Percentiles rank a stretch among this genome's conserved stretches.
These are phyloP conservation scores for Melanostigma gelatinosum DNA, from an alignment of 2,113 vertebrate genomes.

Conservation along the genomic window DNA sequence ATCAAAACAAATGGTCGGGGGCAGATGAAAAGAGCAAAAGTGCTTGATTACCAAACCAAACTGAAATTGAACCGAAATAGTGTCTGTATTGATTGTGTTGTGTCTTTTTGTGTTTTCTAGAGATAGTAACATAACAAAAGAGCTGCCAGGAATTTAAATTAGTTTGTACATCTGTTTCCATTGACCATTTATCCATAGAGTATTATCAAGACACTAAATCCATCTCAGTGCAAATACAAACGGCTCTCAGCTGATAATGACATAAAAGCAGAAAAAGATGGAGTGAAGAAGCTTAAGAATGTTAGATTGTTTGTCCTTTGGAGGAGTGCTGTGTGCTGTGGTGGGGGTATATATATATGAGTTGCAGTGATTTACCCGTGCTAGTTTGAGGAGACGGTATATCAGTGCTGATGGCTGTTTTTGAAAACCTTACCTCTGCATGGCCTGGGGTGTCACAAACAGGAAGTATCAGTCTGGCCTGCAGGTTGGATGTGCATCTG, in stretches of 20 bases:
- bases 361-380: slow-evolving; percentile 1
- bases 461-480: slow-evolving; percentile 10
- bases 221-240: slow-evolving; percentile 26
- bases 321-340: neutral
- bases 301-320: neutral
- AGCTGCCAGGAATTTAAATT: neutral
- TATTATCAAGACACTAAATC: slow-evolving; percentile 1
- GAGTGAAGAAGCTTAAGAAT: neutral
- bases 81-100: neutral
- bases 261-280: slow-evolving; percentile 27
- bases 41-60: neutral
- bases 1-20: neutral
- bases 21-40: slow-evolving; percentile 3
- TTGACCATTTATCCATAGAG: neutral
- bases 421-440: slow-evolving; percentile 23
- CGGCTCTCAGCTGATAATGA: slow-evolving; percentile 2
- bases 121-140: slow-evolving; percentile 11
- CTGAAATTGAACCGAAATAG: neutral
- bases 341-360: neutral
- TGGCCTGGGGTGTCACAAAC: slow-evolving; percentile 15
- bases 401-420: neutral
- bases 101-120: neutral
- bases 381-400: neutral
- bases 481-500: neutral
- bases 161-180: slow-evolving; percentile 7